phyloP scores from a whole-genome alignment of 2,888 invertebrate species.

The Calephelis perditalis region DNA sequence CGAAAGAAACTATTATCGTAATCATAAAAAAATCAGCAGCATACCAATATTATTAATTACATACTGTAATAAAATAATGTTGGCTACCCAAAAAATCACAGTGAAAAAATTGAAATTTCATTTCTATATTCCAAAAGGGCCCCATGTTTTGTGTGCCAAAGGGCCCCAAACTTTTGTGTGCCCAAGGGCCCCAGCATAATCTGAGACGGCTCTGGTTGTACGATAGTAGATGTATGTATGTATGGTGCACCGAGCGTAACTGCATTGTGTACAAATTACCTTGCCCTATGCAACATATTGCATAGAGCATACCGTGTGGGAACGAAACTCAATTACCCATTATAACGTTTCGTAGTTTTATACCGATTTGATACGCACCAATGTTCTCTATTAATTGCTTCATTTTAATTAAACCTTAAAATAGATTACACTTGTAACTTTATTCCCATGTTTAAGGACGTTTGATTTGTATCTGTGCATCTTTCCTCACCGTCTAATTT shows the following conservation, averaged over 20 bases:
- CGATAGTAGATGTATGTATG: slow-evolving; percentile 16
- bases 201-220: too few species aligned
- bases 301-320: slow-evolving; percentile 35
- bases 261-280: slow-evolving; percentile 32
- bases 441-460: background rate
- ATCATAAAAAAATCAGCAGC: too few species aligned
- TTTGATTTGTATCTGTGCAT: background rate
- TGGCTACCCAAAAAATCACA: too few species aligned
- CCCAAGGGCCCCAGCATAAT: too few species aligned
- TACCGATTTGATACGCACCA: slow-evolving; percentile 33
- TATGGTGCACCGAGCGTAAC: slow-evolving; percentile 20
- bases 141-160: too few species aligned
- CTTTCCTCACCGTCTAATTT: background rate
- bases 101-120: too few species aligned
- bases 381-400: slow-evolving; percentile 8
- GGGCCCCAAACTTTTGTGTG: too few species aligned
- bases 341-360: slow-evolving; percentile 43
- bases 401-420: background rate
- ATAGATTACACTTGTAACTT: background rate
- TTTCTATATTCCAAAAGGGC: too few species aligned
- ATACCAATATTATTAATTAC: too few species aligned
- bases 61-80: too few species aligned
- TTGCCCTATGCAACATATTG: slow-evolving; percentile 30
- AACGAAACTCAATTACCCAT: slow-evolving; percentile 53
- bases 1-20: too few species aligned